These are phyloP conservation scores for Plebejus anna DNA, from an alignment of 2,888 invertebrate genomes.

Conservation along the genomic window DNA sequence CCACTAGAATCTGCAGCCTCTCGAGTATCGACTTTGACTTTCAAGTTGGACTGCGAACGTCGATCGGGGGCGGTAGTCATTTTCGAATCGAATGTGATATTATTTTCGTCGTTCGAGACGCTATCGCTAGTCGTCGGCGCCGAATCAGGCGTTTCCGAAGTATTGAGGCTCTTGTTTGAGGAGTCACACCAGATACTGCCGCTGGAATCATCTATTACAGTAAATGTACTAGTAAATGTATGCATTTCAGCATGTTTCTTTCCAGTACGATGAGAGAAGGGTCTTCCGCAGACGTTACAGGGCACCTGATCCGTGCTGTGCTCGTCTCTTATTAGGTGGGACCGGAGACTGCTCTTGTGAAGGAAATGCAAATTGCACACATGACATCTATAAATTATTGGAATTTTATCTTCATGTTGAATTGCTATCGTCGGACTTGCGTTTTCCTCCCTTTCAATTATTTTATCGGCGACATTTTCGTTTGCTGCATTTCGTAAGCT, in stretches of 20 bases:
- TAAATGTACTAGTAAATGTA: background rate
- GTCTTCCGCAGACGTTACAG: constrained; percentile 10
- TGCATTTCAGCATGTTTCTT: constrained; percentile 9
- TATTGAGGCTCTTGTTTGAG: background rate
- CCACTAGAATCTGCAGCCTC: background rate
- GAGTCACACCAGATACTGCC: background rate
- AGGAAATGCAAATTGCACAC: constrained; percentile 30
- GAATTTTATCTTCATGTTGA: background rate
- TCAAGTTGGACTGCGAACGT: background rate
- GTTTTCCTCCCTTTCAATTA: background rate
- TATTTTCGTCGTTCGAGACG: background rate
- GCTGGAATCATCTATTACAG: background rate
- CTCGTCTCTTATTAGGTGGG: background rate
- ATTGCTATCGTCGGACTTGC: background rate
- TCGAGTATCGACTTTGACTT: background rate
- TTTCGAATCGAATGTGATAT: background rate
- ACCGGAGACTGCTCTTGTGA: background rate
- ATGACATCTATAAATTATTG: constrained; percentile 17
- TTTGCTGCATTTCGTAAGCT: background rate
- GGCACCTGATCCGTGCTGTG: background rate
- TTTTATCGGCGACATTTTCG: background rate
- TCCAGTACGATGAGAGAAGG: background rate
- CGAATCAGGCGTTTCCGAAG: background rate
- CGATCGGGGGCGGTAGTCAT: background rate
- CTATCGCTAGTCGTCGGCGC: background rate